Evolutionary conservation across 1,140 invertebrate species (phyloP), one percentile per base, ranked within the genome.

Genomic region (Augochlora pura): DNA sequence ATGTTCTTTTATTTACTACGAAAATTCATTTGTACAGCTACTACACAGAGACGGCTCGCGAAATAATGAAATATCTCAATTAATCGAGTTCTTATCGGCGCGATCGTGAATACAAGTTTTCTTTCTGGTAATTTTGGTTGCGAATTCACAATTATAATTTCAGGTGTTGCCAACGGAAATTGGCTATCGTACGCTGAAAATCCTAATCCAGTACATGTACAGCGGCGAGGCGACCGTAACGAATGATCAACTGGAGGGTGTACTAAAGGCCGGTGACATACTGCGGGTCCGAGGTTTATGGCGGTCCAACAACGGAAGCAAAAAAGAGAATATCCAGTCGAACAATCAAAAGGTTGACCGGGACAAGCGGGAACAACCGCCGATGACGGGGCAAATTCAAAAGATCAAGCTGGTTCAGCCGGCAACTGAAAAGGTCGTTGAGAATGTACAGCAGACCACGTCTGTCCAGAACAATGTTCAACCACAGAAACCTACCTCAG

Each of bases 201-300:
- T 96, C 69, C 93, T 97, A 1, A 95, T 97, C n/a, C 96, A 97
- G 87, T 97, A 97, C 88, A 97, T 97, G 96, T 97, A 97, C 91
- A 96, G 94, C 91, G 96, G 96, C 4, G 96, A 97, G 93, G 96
- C 96, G 39, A 97, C 96, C 25, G 96, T 97, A 10, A 96, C 96
- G 73, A 97, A 97, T 91, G 96, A 97, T 88, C 96, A 97, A 39
- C 88, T 97, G 63, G 96, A 96, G 85, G 95, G 95, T 72, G 96
- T 97, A 2, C 86, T 97, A 59, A 95, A 96, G 89, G 96, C 96
- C 0, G 96, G 96, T 0, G 96, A 97, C 87, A 95, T 97, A 9
- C 88, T 97, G 0, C 95, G 96, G 87, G 96, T 97, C 14, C 94
- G 96, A 59, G 96, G 96, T 14, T 89, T 97, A 8, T 97, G 96